These are phyloP conservation scores for Caenorhabditis doughertyi DNA, from an alignment of 2,888 invertebrate genomes.

Conservation along the genomic window DNA sequence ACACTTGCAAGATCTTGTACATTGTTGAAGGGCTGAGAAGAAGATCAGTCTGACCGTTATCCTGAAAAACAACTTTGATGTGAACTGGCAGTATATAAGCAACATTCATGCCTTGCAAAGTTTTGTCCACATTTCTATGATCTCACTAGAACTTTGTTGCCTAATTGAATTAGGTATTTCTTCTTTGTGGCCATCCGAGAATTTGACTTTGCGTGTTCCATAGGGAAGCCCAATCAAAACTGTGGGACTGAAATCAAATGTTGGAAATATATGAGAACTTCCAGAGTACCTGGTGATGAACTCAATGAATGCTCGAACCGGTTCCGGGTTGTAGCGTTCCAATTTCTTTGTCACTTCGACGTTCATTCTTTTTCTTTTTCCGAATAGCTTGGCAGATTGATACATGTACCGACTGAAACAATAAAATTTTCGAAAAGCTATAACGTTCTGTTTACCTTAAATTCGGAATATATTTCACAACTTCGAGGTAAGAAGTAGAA, in stretches of 20 bases:
- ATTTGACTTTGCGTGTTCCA: not conserved
- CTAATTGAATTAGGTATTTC: slow-evolving; percentile 4
- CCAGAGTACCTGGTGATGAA: not conserved
- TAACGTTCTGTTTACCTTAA: no score
- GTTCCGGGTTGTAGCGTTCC: not conserved
- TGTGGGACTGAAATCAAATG: not conserved
- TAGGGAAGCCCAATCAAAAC: not conserved
- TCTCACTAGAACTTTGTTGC: not conserved
- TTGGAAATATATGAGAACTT: not conserved
- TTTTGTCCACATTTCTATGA: not conserved
- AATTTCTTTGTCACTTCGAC: not conserved
- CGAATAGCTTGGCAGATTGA: no score
- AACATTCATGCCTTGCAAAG: not conserved
- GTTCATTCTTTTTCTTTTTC: no score
- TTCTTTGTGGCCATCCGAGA: no score
- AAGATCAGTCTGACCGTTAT: no score
- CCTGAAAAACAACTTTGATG: not conserved
- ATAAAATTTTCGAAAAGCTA: no score
- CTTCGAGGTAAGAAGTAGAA: not conserved
- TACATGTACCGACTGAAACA: not conserved
- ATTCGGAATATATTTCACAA: not conserved
- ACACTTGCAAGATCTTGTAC: not conserved
- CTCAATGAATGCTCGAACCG: not conserved
- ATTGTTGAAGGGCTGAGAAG: no score
- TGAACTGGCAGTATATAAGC: no score